Evolutionary conservation across 2,113 vertebrate genomes (phyloP), one percentile per base, ranked within the genome.

Genomic region (Zosterops pallidus): DNA sequence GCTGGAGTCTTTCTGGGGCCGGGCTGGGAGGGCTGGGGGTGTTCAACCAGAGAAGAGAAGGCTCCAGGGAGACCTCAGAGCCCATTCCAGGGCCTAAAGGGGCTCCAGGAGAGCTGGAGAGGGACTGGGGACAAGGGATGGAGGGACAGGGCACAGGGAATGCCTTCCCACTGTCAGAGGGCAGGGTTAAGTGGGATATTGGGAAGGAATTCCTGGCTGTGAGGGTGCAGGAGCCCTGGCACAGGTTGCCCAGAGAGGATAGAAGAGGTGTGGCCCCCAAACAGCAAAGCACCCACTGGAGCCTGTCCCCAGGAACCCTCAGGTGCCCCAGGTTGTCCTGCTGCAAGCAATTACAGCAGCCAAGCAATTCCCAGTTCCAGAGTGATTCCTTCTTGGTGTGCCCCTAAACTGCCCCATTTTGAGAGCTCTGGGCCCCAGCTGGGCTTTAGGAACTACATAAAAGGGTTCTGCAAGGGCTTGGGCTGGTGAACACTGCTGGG

Each of bases 401-500:
- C 12, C 8, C 71, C 63, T 57, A 12, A 76, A 15, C 37, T 8
- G 16, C 35, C 55, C 68, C 31, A 28, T 0, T 31, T 1, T 22
- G 26, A 39, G 69, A 69, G 59, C 50, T 57, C 71, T 35, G 57
- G 15, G 21, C 8, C 19, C 46, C 70, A 76, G 44, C 46, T 74
- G 68, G 23, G 55, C 39, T 69, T 71, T 15, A 14, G 55, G 35
- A 83, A 4, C 28, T 4, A 0, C 24, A 3, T 2, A 4, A 4
- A 12, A 24, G 13, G 7, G 70, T 7, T 47, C 31, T 55, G n/a
- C 20, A 9, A 26, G 29, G 47, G 23, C 12, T 28, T 3, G 29
- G 14, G 33, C 8, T 56, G 35, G 2, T 25, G 0, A 15, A 0
- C 0, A 3, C 16, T 1, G 12, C 3, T 9, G 6, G 89, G 53